Percentiles rank a stretch among this genome's conserved stretches.
Conservation (phyloP, 2,113 vertebrate genomes). For the Trogon melanurus region DNA sequence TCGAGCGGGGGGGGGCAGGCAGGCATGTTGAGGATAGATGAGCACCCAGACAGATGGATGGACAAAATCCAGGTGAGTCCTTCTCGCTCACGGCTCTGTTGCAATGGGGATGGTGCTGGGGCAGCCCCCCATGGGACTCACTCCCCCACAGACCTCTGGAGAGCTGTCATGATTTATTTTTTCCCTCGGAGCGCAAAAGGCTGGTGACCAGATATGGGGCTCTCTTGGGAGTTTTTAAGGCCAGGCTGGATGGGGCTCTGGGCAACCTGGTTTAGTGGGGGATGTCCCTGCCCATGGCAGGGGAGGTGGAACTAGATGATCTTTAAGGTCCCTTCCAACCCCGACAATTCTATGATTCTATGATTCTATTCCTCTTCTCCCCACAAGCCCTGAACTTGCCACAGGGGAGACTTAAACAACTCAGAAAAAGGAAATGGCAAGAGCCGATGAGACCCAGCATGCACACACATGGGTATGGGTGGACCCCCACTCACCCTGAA, state of each 20-base stretch:
- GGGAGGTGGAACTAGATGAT: too few relatives aligned
- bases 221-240: background rate
- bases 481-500: background rate
- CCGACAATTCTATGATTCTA: too few relatives aligned
- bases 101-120: background rate
- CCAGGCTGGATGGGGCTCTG: too few relatives aligned
- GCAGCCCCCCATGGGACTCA: background rate
- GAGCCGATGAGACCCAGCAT: background rate
- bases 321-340: too few relatives aligned
- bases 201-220: background rate
- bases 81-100: background rate
- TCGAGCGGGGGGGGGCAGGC: background rate
- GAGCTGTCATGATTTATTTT: background rate
- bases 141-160: background rate
- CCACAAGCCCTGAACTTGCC: background rate
- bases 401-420: background rate
- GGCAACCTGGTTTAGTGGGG: too few relatives aligned
- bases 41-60: background rate
- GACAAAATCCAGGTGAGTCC: background rate
- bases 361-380: background rate
- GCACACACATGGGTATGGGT: background rate
- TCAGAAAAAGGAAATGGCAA: background rate
- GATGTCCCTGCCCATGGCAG: background rate
- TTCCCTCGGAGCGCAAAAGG: background rate
- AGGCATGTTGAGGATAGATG: rapidly evolving